Evolutionary conservation across 2,797 vertebrate species (phyloP).

Genomic region (Sebastes aleutianus): DNA sequence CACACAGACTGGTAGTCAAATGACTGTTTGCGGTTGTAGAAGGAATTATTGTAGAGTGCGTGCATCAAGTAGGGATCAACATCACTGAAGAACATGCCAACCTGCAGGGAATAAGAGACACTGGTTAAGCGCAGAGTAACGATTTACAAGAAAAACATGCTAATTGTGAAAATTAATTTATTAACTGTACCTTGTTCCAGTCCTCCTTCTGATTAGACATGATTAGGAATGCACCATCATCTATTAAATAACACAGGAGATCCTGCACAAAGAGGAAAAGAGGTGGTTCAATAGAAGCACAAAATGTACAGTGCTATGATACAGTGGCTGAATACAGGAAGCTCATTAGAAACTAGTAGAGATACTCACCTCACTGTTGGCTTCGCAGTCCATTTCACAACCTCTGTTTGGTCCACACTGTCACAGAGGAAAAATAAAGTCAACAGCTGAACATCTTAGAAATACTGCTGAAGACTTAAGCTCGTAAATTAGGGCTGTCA

Average conservation of each 20-base stretch:
- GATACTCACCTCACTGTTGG: conserved; percentile 90
- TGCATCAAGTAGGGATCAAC: conserved; percentile 94
- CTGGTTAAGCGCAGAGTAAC: not conserved
- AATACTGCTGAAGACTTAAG: not conserved
- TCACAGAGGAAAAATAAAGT: conserved; percentile 21
- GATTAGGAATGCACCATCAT: conserved; percentile 96
- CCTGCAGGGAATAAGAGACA: conserved; percentile 73
- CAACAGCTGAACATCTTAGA: not conserved
- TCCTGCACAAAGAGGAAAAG: conserved; percentile 81
- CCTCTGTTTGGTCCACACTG: conserved; percentile 93
- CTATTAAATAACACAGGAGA: conserved; percentile 94
- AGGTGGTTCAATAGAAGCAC: not conserved
- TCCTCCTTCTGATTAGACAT: conserved; percentile 98
- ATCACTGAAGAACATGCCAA: conserved; percentile 97
- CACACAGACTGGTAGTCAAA: conserved; percentile 96
- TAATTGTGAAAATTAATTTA: rapidly evolving
- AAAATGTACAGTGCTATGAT: not conserved
- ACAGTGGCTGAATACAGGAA: not conserved
- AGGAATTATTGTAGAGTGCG: conserved; percentile 95
- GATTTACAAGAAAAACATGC: not conserved
- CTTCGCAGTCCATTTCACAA: conserved; percentile 99
- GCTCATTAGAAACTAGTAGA: not conserved
- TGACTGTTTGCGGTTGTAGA: conserved; percentile 92
- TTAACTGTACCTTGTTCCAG: conserved; percentile 88
- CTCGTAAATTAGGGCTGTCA: not conserved